Evolutionary conservation across 2,797 vertebrate species (phyloP), one percentile per base, ranked within the genome.

Genomic region (Esox masquinongy): DNA sequence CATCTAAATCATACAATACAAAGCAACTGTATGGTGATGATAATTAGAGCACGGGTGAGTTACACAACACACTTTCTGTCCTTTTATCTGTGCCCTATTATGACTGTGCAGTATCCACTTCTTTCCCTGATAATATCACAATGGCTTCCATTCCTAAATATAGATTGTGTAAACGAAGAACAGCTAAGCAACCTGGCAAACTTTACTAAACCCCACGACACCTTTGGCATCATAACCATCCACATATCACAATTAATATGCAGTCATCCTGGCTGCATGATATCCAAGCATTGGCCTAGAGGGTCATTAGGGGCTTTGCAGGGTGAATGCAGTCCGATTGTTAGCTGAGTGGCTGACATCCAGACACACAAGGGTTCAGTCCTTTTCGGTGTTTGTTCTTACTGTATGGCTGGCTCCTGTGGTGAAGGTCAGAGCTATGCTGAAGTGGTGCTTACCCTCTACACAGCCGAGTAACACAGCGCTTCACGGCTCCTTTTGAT

Each of bases 391-490:
- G 43, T 14, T 47, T 11, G 43, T 47, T 47, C 43, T 47, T 5
- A 14, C 12, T 5, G 43, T 12, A 14, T 8, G 1, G 9, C 12
- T 47, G 43, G 43, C 51, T 53, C 51, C 17, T 19, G 51, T 14
- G 17, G 51, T 53, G 51, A 53, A 53, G 51, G 51, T 53, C 51
- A 53, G 51, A 19, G 51, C 19, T 53, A 53, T 5, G 51, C 51
- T 53, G 49, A 17, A 17, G 49, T 51, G 14, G 49, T 51, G 39
- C 56, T 73, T 72, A 78, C 59, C 72, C 5, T 9, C 24, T 75
- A 75, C 72, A 72, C 19, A 67, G 39, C 69, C 24, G 76, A 56
- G 77, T 70, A 75, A 80, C 73, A 75, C 49, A 77, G 47, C 49
- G 9, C n/a, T 17, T 63, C n/a, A 63, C 2, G 72, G n/a, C 56